These are phyloP conservation scores for Zaprionus vittiger DNA, from an alignment of 1,140 invertebrate genomes.

Conservation along the genomic window DNA sequence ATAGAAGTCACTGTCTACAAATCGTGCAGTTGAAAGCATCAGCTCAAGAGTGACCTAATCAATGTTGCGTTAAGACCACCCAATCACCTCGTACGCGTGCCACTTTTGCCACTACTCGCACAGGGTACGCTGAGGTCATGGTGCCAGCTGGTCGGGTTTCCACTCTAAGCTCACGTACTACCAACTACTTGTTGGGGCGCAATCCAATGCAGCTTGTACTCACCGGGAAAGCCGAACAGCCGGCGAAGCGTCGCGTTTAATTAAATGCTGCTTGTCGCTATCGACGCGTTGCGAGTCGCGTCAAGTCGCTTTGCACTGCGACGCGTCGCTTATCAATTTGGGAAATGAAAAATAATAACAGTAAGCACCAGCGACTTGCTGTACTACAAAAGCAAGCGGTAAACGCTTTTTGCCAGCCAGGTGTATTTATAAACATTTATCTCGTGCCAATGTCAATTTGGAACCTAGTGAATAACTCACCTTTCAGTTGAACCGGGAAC, in stretches of 20 bases:
- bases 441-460: conserved; percentile 53
- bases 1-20: not conserved
- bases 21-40: not conserved
- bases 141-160: not conserved
- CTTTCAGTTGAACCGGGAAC: conserved; percentile 52
- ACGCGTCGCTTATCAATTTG: conserved; percentile 31
- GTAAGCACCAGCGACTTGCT: conserved; percentile 19
- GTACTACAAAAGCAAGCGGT: conserved; percentile 3
- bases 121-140: not conserved
- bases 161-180: not conserved
- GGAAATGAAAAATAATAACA: conserved; percentile 22
- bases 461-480: conserved; percentile 21
- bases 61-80: not conserved
- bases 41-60: not conserved
- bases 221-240: not conserved
- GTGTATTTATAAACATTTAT: conserved; percentile 58
- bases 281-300: not conserved
- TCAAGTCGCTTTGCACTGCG: not conserved
- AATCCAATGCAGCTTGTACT: not conserved
- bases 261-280: conserved; percentile 29
- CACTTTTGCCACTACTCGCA: not conserved
- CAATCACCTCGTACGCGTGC: not conserved
- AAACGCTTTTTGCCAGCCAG: conserved; percentile 15
- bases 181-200: not conserved
- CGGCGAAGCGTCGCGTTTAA: conserved; percentile 13